phyloP scores from a whole-genome alignment of 2,888 invertebrate species.

The Petrolisthes cinctipes region DNA sequence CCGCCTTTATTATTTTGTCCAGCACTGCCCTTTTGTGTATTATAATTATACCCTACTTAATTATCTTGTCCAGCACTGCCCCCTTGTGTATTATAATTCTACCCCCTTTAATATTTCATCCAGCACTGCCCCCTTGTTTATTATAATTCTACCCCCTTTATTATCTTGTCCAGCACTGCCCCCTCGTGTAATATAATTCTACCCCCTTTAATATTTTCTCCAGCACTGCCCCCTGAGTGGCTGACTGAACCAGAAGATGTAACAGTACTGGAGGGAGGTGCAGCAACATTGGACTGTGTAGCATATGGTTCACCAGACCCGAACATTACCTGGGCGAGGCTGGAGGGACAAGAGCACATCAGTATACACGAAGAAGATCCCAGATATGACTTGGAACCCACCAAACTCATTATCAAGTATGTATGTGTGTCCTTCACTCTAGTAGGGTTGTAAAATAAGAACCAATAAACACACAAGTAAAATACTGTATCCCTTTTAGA shows the following conservation, averaged over 20 bases:
- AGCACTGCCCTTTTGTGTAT: background rate
- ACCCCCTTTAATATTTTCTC: background rate
- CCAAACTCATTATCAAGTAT: slow-evolving; percentile 44
- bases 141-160: background rate
- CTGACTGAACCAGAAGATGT: slow-evolving; percentile 49
- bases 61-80: background rate
- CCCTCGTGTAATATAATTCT: background rate
- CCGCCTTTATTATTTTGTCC: background rate
- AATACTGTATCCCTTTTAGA: no score
- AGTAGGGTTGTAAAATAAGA: no score
- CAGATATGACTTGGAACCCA: slow-evolving; percentile 34
- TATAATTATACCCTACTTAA: background rate
- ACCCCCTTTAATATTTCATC: background rate
- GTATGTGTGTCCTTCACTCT: background rate
- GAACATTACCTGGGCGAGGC: slow-evolving; percentile 51
- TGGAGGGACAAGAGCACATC: slow-evolving; percentile 40
- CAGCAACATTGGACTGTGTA: slow-evolving; percentile 51
- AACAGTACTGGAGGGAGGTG: slow-evolving; percentile 41
- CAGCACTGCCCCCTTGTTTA: background rate
- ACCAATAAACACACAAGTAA: no score
- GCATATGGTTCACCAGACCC: slow-evolving; percentile 63
- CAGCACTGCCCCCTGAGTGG: slow-evolving; percentile 64
- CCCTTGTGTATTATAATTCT: background rate
- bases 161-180: background rate
- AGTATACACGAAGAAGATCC: slow-evolving; percentile 42